Evolutionary conservation across 1,140 invertebrate species (phyloP).

Genomic region (Antheraea pernyi): DNA sequence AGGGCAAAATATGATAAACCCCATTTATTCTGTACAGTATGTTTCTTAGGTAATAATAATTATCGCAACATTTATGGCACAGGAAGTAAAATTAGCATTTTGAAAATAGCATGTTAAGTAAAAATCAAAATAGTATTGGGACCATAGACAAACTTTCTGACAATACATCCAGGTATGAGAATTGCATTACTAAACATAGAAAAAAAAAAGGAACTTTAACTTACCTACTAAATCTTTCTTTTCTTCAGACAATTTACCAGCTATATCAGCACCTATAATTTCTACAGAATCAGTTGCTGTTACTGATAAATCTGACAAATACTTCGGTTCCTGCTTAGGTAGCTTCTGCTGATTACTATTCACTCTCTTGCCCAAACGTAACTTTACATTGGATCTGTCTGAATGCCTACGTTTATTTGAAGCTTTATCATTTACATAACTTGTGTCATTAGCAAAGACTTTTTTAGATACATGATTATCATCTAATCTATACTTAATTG

Average conservation of each 20-base stretch:
- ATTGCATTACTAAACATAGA: too few species aligned
- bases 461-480: conserved; percentile 65
- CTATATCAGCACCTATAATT: conserved; percentile 84
- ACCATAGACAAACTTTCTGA: too few species aligned
- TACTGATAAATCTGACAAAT: conserved; percentile 77
- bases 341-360: conserved; percentile 71
- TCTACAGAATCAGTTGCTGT: conserved; percentile 77
- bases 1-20: too few species aligned
- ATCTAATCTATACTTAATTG: conserved; percentile 74
- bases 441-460: conserved; percentile 52
- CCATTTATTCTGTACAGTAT: too few species aligned
- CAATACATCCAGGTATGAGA: too few species aligned
- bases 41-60: too few species aligned
- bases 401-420: conserved; percentile 80
- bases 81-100: too few species aligned
- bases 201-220: conserved; percentile 31
- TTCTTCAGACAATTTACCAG: conserved; percentile 84
- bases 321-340: conserved; percentile 75
- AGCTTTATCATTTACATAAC: conserved; percentile 36
- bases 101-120: too few species aligned
- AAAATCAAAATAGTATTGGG: too few species aligned
- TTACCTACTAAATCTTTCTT: conserved; percentile 86
- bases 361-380: conserved; percentile 79
- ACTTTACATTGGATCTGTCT: conserved; percentile 81
- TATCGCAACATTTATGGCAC: too few species aligned